A percentile compares a stretch with the other conserved stretches of the same genome.
phyloP scores from a whole-genome alignment of 37 sponge, comb jelly and placozoan species.

The Bolinopsis microptera region DNA sequence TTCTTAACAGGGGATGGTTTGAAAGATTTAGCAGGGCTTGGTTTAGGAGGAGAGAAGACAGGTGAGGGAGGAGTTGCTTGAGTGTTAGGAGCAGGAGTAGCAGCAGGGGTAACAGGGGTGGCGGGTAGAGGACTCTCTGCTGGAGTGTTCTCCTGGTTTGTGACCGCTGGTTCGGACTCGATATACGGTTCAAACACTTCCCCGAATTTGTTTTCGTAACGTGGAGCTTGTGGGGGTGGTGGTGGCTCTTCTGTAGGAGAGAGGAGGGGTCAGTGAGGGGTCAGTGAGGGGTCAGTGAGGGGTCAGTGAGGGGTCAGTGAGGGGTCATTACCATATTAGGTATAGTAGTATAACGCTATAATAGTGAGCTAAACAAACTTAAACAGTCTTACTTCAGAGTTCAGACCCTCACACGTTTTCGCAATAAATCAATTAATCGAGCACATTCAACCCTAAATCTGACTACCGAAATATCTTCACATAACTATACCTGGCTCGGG shows the following conservation, averaged over 20 bases:
- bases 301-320: no score
- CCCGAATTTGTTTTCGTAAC: constrained; percentile 37
- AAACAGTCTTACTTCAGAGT: no score
- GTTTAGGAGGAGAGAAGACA: not conserved
- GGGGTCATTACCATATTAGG: no score
- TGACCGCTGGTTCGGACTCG: not conserved
- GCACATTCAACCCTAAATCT: not conserved
- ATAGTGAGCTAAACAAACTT: no score
- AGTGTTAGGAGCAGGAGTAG: not conserved
- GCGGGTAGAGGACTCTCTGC: no score
- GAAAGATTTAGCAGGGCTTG: not conserved
- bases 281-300: not conserved
- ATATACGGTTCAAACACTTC: constrained; percentile 45
- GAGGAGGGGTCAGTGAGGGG: not conserved
- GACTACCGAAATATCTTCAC: not conserved
- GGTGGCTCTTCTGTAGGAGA: not conserved
- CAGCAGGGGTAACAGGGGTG: not conserved
- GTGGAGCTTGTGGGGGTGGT: not conserved
- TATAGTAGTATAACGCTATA: no score
- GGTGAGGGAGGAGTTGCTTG: not conserved
- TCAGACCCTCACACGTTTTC: no score
- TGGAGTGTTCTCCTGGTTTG: constrained; percentile 20
- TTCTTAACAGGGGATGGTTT: constrained; percentile 8
- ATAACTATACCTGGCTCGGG: constrained; percentile 32
- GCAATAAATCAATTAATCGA: no score